These are phyloP conservation scores for Hypomesus transpacificus DNA, from an alignment of 2,113 vertebrate genomes.

Conservation along the genomic window DNA sequence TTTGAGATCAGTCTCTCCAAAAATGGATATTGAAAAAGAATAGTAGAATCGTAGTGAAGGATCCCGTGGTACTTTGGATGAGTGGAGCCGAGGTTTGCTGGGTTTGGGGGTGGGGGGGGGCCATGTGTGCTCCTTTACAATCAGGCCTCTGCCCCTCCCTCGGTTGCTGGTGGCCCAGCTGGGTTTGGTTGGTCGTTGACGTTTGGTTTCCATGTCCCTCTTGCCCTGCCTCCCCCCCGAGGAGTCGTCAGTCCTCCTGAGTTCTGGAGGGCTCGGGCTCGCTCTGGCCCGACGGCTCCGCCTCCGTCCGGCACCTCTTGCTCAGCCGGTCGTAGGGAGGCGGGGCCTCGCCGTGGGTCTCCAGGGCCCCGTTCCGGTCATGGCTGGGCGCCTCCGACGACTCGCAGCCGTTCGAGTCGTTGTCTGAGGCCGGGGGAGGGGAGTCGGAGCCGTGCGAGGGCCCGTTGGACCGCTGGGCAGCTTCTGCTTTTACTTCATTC, in stretches of 20 bases:
- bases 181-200: slow-evolving; percentile 34
- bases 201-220: slow-evolving; percentile 39
- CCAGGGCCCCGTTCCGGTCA: slow-evolving; percentile 65
- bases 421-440: slow-evolving; percentile 63
- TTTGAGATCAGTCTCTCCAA: slow-evolving; percentile 38
- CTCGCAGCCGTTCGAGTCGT: slow-evolving; percentile 82
- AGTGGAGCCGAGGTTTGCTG: slow-evolving; percentile 10
- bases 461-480: slow-evolving; percentile 76
- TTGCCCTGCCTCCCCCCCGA: slow-evolving; percentile 24
- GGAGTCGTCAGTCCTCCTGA: slow-evolving; percentile 48
- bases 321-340: slow-evolving; percentile 44
- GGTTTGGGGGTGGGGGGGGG: not conserved
- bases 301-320: slow-evolving; percentile 63
- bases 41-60: slow-evolving; percentile 21
- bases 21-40: slow-evolving; percentile 29
- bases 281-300: slow-evolving; percentile 44
- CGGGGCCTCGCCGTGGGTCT: slow-evolving; percentile 40
- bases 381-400: slow-evolving; percentile 61
- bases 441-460: slow-evolving; percentile 55
- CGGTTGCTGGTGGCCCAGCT: slow-evolving; percentile 21
- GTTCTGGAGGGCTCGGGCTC: slow-evolving; percentile 54
- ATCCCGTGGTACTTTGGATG: slow-evolving; percentile 16
- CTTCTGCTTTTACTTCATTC: slow-evolving; percentile 72
- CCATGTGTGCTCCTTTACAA: slow-evolving; percentile 19
- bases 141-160: slow-evolving; percentile 5